Evolutionary conservation across 2,888 invertebrate genomes (phyloP).

Genomic region (Lottia gigantea): DNA sequence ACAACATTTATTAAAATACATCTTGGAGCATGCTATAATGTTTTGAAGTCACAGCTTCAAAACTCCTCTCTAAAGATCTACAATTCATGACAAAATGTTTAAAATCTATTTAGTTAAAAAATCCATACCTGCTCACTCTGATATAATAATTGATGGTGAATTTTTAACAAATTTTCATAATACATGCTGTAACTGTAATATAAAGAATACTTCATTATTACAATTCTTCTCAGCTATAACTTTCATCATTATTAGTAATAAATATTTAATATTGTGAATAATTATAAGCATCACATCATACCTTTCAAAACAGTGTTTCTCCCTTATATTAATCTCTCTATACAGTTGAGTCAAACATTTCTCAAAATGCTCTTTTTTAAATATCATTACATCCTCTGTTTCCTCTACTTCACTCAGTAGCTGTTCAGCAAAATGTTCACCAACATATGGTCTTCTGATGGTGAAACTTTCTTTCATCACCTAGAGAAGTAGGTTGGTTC

Average conservation of each 20-base stretch:
- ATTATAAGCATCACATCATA: constrained; percentile 22
- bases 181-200: constrained; percentile 63
- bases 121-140: constrained; percentile 60
- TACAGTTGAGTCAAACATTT: constrained; percentile 57
- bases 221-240: no score
- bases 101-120: background rate
- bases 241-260: no score
- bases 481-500: constrained; percentile 32
- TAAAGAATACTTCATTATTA: no score
- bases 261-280: no score
- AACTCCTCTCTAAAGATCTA: no score
- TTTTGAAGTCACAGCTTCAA: no score
- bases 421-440: constrained; percentile 59
- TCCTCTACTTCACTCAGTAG: constrained; percentile 52
- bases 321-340: constrained; percentile 59
- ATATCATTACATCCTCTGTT: constrained; percentile 45
- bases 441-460: constrained; percentile 61
- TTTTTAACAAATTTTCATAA: constrained; percentile 65
- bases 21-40: no score
- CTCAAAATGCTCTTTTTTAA: constrained; percentile 57
- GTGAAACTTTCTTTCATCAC: constrained; percentile 67
- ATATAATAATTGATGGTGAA: constrained; percentile 63
- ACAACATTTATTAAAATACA: no score
- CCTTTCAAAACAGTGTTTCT: constrained; percentile 65
- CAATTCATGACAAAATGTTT: no score